Conservation (phyloP, 1,140 invertebrate genomes). For the Lepidurus apus region DNA sequence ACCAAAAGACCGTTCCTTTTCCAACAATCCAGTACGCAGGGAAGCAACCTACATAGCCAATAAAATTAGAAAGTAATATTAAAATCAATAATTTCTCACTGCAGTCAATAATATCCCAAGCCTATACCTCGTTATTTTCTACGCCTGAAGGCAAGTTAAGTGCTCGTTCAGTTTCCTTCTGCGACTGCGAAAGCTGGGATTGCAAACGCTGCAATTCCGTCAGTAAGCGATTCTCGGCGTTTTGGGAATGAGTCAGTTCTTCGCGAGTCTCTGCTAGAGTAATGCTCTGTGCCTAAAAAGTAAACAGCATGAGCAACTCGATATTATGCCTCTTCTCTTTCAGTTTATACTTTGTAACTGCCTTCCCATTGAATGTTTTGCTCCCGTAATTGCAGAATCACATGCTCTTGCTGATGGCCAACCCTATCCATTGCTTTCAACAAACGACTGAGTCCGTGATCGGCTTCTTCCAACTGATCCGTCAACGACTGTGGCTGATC, state of each 20-base stretch:
- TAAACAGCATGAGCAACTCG: background rate
- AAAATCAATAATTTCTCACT: background rate
- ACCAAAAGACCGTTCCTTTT: background rate
- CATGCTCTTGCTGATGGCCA: background rate
- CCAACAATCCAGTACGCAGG: background rate
- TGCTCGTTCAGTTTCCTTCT: conserved; percentile 1
- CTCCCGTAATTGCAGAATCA: background rate
- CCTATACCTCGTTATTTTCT: background rate
- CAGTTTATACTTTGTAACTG: background rate
- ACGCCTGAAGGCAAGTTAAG: background rate
- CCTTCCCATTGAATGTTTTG: background rate
- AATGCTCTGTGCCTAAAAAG: conserved; percentile 26
- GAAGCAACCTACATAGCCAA: background rate
- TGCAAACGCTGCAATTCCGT: conserved; percentile 2
- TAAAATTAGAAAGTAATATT: background rate
- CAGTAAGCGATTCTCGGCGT: conserved; percentile 23
- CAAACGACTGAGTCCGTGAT: conserved; percentile 27
- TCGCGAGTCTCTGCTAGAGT: conserved; percentile 28
- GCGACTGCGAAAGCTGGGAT: background rate
- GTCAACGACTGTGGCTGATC: conserved; percentile 25
- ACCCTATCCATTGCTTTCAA: conserved; percentile 7
- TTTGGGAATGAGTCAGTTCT: conserved; percentile 26
- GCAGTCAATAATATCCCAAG: background rate
- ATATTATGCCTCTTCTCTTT: background rate
- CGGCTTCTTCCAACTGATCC: conserved; percentile 31